Evolutionary conservation across 23 tunicate species (phyloP), one percentile per base, ranked within the genome.

Genomic region (Ascidia mentula): DNA sequence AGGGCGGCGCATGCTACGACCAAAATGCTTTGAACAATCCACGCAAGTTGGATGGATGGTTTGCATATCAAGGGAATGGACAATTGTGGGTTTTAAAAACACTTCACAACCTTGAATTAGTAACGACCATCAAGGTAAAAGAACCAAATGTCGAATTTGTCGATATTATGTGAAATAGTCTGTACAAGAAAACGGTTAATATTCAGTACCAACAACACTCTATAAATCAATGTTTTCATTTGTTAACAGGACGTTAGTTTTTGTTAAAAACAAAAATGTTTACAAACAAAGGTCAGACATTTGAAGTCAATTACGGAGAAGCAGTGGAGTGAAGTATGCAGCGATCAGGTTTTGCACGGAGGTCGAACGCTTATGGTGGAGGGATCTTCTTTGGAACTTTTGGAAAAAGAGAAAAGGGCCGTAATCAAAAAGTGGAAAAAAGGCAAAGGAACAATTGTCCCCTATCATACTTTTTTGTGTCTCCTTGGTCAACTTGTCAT

Each of bases 41-140:
- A 31, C 40, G 69, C 9, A 84, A 77, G 40, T 42, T 40, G 31
- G 76, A 82, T 6, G 88, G 88, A 31, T 84, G 88, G 88, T 84
- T 76, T 76, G 81, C 32, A 28, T 73, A 76, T 20, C 76, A 84
- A 77, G 88, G 88, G 28, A 39, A 69, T 22, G 88, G 79, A 31
- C 40, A 24, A 0, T 34, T 84, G 26, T 84, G 82, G 88, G 82
- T 84, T 0, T 65, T 84, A 36, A 61, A 84, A 69, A 42, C 75
- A 18, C 74, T 84, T 40, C 76, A 84, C 39, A 42, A 84, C 15
- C 5, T 84, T n/a, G 46, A 72, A 6, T 15, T 59, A 8, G 61
- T 77, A 30, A 76, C 38, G 72, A 31, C 30, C 18, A 59, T 69
- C 7, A 76, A 84, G 88, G 88, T 84, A 60, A 40, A 40, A 59